A percentile compares a stretch with the other conserved stretches of the same genome.
These are phyloP conservation scores for Hydriomena furcata DNA, from an alignment of 2,888 invertebrate species.

Conservation along the genomic window DNA sequence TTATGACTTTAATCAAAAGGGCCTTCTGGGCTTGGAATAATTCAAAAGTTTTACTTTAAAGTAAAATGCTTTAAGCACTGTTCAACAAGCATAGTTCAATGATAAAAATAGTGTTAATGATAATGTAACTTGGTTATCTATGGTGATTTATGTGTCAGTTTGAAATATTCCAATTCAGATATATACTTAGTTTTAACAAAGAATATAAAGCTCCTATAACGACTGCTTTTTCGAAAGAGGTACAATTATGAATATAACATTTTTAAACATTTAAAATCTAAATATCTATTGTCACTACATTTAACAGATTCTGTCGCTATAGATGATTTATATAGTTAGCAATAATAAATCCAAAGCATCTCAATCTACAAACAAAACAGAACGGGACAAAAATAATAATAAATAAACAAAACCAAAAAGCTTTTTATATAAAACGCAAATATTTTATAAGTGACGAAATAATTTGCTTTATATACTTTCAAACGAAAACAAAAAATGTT, in stretches of 20 bases:
- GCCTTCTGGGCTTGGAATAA: conserved; percentile 11
- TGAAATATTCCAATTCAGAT: conserved; percentile 33
- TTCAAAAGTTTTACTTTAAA: neutral
- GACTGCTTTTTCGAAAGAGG: conserved; percentile 29
- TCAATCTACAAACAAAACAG: conserved; percentile 29
- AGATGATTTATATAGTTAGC: conserved; percentile 58
- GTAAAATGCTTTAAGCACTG: too few relatives aligned
- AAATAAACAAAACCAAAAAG: conserved; percentile 25
- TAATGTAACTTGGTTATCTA: too few relatives aligned
- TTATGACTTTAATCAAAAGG: conserved; percentile 2
- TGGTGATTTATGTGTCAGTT: conserved; percentile 1
- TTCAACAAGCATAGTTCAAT: too few relatives aligned
- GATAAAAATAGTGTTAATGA: too few relatives aligned
- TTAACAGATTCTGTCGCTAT: conserved; percentile 46
- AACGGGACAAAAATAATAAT: conserved; percentile 26
- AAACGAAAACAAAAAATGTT: too few relatives aligned
- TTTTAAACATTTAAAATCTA: neutral
- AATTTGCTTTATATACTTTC: conserved; percentile 5
- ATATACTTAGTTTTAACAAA: conserved; percentile 31
- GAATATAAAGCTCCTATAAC: conserved; percentile 53
- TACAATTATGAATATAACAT: too few relatives aligned
- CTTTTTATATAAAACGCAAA: conserved; percentile 11
- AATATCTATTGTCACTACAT: conserved; percentile 1
- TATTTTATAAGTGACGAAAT: conserved; percentile 25
- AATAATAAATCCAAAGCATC: conserved; percentile 31